phyloP scores from a whole-genome alignment of 2,113 vertebrate genomes.

The Etia nguti region DNA sequence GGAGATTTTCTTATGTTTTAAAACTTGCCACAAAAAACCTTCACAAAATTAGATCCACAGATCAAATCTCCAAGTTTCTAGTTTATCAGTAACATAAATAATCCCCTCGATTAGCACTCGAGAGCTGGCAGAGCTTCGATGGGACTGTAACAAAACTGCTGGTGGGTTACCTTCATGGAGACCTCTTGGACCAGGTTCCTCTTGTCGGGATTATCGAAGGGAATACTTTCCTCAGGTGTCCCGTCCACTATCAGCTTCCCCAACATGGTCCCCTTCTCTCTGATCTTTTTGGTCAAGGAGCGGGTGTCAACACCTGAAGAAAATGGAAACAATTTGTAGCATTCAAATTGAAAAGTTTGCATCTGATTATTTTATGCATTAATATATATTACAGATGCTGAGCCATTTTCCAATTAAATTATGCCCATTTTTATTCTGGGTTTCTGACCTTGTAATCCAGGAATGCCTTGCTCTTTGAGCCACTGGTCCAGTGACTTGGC shows the following conservation, averaged over 20 bases:
- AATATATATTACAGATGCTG: neutral
- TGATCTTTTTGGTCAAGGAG: constrained; percentile 87
- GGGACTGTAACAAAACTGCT: neutral
- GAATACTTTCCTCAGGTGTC: constrained; percentile 54
- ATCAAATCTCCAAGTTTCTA: neutral
- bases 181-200: constrained; percentile 87
- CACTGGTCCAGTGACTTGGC: constrained; percentile 81
- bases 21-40: neutral
- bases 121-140: neutral
- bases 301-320: constrained; percentile 87
- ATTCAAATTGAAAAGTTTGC: neutral
- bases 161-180: constrained; percentile 79
- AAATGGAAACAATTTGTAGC: neutral
- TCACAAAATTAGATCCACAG: neutral
- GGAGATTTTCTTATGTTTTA: neutral
- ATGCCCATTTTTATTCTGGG: neutral
- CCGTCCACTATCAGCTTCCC: constrained; percentile 85
- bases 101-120: neutral
- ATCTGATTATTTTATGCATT: neutral
- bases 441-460: constrained; percentile 84
- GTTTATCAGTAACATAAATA: neutral
- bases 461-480: constrained; percentile 87
- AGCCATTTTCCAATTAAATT: neutral
- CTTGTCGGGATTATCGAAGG: constrained; percentile 82
- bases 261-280: constrained; percentile 88